Evolutionary conservation across 2,797 vertebrate genomes (phyloP).

Genomic region (Manis crassicaudata): DNA sequence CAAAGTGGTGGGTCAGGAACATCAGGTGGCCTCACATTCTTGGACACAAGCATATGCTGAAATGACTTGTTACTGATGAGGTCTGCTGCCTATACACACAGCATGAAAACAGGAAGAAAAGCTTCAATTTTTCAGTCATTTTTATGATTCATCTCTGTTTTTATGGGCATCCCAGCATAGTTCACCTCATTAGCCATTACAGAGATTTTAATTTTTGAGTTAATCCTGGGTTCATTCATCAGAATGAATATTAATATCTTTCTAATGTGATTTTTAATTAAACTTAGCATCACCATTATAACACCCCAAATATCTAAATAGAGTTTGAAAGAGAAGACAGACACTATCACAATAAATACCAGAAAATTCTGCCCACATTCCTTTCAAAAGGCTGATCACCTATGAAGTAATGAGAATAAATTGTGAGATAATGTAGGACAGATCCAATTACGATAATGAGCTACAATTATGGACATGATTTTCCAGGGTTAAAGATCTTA

Average conservation of each 20-base stretch:
- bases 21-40: not conserved
- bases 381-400: constrained; percentile 85
- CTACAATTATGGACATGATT: constrained; percentile 71
- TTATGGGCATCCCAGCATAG: constrained; percentile 78
- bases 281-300: constrained; percentile 85
- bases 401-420: constrained; percentile 89
- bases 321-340: constrained; percentile 81
- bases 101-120: not conserved
- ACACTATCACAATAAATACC: constrained; percentile 83
- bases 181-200: constrained; percentile 82
- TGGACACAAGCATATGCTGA: not conserved
- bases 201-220: constrained; percentile 82
- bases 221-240: constrained; percentile 84
- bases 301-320: constrained; percentile 87
- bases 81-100: not conserved
- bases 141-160: constrained; percentile 83
- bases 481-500: constrained; percentile 76
- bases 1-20: not conserved
- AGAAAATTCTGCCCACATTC: constrained; percentile 83
- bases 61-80: not conserved
- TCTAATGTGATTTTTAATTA: constrained; percentile 89
- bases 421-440: constrained; percentile 86
- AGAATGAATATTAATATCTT: constrained; percentile 87
- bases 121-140: constrained; percentile 11
- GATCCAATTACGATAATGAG: constrained; percentile 92